Conservation (phyloP, 2,113 vertebrate species). For the Ptychochromis oligacanthus region DNA sequence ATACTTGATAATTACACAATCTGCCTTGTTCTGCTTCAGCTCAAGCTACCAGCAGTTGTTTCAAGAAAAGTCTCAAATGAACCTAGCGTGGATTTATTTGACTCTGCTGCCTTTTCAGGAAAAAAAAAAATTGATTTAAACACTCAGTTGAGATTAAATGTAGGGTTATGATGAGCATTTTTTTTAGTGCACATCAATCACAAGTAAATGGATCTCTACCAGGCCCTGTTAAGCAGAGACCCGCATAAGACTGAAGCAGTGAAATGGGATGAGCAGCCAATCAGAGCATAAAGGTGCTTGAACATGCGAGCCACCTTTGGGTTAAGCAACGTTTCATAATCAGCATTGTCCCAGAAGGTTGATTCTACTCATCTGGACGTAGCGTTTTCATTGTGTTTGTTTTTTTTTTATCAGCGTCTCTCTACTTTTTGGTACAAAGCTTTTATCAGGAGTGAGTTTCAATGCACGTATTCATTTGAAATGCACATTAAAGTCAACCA, state of each 20-base stretch:
- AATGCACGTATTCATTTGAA: background rate
- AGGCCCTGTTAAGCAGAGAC: conserved; percentile 22
- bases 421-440: background rate
- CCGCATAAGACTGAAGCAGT: background rate
- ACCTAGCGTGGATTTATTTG: conserved; percentile 23
- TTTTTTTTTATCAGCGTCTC: too few species aligned
- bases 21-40: background rate
- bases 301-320: background rate
- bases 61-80: conserved; percentile 20
- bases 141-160: conserved; percentile 5
- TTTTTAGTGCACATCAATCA: background rate
- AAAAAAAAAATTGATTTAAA: conserved; percentile 2
- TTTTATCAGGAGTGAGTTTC: background rate
- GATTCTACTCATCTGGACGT: too few species aligned
- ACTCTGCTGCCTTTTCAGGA: background rate
- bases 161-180: background rate
- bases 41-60: conserved; percentile 6
- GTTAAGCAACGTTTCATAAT: background rate
- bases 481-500: background rate
- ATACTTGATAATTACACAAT: background rate
- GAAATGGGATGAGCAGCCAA: conserved; percentile 5
- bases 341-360: too few species aligned
- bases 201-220: conserved; percentile 20
- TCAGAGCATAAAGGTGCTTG: background rate
- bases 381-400: background rate